These are phyloP conservation scores for Pogonophryne albipinna DNA, from an alignment of 2,797 vertebrate genomes.

Conservation along the genomic window DNA sequence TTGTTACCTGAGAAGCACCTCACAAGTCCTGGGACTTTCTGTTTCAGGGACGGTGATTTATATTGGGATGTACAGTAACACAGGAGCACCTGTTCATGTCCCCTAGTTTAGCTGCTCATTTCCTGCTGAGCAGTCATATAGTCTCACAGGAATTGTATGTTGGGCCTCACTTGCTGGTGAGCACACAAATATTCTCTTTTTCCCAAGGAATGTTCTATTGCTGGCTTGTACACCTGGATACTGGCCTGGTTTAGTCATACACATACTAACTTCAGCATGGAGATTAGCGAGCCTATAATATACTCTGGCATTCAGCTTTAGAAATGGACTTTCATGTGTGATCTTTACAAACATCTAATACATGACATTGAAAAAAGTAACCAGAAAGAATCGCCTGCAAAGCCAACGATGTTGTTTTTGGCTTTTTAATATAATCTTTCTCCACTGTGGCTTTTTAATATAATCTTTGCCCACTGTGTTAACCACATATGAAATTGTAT, in stretches of 20 bases:
- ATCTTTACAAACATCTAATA: background rate
- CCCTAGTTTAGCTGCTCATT: background rate
- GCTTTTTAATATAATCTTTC: background rate
- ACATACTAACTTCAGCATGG: constrained; percentile 1
- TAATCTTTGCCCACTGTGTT: background rate
- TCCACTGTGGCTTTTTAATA: background rate
- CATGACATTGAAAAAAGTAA: background rate
- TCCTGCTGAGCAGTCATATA: background rate
- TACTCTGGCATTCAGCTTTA: background rate
- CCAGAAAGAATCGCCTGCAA: background rate
- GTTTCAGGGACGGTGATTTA: background rate
- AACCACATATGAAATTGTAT: background rate
- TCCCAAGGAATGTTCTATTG: background rate
- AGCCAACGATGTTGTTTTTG: background rate
- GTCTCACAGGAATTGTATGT: background rate
- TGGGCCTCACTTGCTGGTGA: background rate
- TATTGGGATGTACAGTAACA: background rate
- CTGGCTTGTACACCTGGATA: constrained; percentile 17
- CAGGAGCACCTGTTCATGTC: background rate
- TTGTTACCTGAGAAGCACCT: background rate
- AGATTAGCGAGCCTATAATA: constrained; percentile 7
- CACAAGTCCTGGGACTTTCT: background rate
- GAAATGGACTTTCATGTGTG: background rate
- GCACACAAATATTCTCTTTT: constrained; percentile 7
- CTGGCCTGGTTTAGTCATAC: constrained; percentile 4